Conservation (phyloP, 2,113 vertebrate species). For the Odontophorus gujanensis region DNA sequence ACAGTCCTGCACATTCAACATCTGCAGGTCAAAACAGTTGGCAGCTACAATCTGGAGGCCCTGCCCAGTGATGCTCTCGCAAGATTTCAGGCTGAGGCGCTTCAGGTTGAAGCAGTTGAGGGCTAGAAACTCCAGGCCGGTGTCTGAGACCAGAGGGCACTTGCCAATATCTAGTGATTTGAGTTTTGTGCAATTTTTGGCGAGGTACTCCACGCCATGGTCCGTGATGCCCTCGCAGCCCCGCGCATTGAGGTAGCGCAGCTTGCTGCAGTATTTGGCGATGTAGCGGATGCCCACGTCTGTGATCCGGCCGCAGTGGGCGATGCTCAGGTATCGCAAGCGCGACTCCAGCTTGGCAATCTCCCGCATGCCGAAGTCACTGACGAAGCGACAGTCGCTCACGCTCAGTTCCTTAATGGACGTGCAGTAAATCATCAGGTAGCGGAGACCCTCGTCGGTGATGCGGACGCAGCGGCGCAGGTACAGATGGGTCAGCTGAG, state of each 20-base stretch:
- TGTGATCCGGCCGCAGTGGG: conserved; percentile 95
- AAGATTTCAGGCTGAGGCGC: conserved; percentile 93
- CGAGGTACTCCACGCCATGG: conserved; percentile 93
- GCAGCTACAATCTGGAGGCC: conserved; percentile 92
- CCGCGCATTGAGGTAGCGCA: conserved; percentile 97
- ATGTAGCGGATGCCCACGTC: conserved; percentile 96
- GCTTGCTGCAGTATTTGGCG: conserved; percentile 94
- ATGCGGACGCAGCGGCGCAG: conserved; percentile 93
- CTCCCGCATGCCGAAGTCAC: conserved; percentile 94
- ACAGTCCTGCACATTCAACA: conserved; percentile 97
- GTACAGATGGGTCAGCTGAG: conserved; percentile 96
- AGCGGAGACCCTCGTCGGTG: conserved; percentile 93
- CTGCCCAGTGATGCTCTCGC: conserved; percentile 92
- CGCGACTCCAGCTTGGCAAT: conserved; percentile 94
- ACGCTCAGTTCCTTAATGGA: conserved; percentile 93
- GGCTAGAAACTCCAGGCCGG: conserved; percentile 92
- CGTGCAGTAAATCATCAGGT: conserved; percentile 92
- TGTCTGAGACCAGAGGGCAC: conserved; percentile 94
- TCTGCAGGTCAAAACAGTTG: conserved; percentile 96
- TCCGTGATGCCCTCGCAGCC: conserved; percentile 98
- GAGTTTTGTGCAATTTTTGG: conserved; percentile 94
- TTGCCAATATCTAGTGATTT: conserved; percentile 96
- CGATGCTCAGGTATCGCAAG: conserved; percentile 95
- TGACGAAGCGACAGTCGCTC: conserved; percentile 94
- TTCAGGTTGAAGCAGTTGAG: conserved; percentile 93